These are phyloP conservation scores for Gerris lacustris DNA, from an alignment of 2,888 invertebrate genomes.

Conservation along the genomic window DNA sequence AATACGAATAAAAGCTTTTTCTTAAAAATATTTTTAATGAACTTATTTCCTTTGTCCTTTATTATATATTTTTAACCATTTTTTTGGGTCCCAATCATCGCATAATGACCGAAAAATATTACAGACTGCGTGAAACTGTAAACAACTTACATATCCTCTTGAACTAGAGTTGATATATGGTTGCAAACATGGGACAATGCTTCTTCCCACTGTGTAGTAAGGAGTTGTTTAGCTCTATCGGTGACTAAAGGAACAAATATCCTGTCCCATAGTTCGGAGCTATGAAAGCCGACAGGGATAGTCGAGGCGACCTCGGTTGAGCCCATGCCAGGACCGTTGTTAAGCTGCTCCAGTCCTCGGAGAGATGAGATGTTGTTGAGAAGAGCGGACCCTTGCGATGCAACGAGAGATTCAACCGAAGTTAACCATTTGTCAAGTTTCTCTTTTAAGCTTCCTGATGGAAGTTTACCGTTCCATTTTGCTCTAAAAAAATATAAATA, in stretches of 20 bases:
- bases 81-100: too few species aligned
- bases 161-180: conserved; percentile 13
- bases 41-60: too few species aligned
- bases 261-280: conserved; percentile 25
- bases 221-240: conserved; percentile 51
- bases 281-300: background rate
- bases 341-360: background rate
- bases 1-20: too few species aligned
- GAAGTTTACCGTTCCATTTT: background rate
- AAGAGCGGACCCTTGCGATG: background rate
- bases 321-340: conserved; percentile 19
- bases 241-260: conserved; percentile 45
- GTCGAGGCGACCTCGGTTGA: background rate
- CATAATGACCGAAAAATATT: too few species aligned
- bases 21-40: too few species aligned
- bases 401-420: background rate
- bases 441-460: background rate
- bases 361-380: conserved; percentile 1
- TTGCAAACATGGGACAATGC: conserved; percentile 26
- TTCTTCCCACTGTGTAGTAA: conserved; percentile 39
- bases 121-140: too few species aligned
- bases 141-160: conserved; percentile 13
- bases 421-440: background rate
- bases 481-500: background rate
- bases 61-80: too few species aligned